A percentile compares a stretch with the other conserved stretches of the same genome.
These are phyloP conservation scores for Myrmecophaga tridactyla DNA, from an alignment of 2,113 vertebrate genomes.

Conservation along the genomic window DNA sequence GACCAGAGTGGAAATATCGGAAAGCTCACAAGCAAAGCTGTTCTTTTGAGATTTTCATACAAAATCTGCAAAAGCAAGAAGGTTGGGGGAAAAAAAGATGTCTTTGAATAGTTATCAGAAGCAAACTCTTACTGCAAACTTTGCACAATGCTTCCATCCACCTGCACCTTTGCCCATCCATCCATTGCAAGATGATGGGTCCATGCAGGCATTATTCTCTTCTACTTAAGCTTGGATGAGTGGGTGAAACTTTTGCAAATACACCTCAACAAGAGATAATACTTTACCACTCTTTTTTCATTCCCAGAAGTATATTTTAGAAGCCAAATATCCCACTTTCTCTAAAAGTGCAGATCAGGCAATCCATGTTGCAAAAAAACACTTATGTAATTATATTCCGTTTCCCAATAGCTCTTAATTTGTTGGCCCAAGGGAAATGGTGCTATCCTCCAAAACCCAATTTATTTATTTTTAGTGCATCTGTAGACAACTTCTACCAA, in stretches of 20 bases:
- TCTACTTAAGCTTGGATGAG: not conserved
- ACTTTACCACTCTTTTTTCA: not conserved
- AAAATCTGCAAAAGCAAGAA: conserved; percentile 51
- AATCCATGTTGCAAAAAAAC: not conserved
- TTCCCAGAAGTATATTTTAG: not conserved
- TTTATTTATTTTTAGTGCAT: conserved; percentile 13
- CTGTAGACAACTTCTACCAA: not conserved
- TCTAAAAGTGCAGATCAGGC: not conserved
- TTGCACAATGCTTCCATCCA: not conserved
- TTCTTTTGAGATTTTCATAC: conserved; percentile 50
- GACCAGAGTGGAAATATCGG: conserved; percentile 56
- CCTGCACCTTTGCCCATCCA: not conserved
- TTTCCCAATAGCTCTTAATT: not conserved
- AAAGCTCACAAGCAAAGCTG: conserved; percentile 63
- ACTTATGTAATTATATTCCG: not conserved
- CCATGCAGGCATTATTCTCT: too few relatives aligned
- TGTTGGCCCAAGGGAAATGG: not conserved
- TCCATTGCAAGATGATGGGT: not conserved
- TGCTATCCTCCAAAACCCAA: not conserved
- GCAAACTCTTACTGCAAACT: not conserved
- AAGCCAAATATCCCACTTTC: not conserved
- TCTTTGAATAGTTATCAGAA: not conserved
- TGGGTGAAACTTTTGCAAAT: not conserved
- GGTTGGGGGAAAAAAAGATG: not conserved
- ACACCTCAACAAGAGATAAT: not conserved